A percentile compares a stretch with the other conserved stretches of the same genome.
These are phyloP conservation scores for Melanocharis versteri DNA, from an alignment of 2,113 vertebrate species.

Conservation along the genomic window DNA sequence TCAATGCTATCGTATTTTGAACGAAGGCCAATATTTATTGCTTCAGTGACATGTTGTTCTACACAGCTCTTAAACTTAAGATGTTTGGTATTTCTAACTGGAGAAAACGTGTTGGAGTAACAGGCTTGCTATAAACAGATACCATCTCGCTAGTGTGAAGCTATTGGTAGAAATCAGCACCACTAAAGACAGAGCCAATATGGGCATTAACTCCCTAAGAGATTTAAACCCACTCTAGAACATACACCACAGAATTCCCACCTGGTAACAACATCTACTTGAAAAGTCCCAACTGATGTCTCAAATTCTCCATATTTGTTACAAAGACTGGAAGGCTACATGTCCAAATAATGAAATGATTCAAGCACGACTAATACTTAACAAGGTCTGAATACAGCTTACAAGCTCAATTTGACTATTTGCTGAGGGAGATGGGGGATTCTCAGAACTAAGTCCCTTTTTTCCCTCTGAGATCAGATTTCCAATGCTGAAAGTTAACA, in stretches of 20 bases:
- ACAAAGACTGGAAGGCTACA: background rate
- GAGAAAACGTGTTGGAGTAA: background rate
- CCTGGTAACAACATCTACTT: background rate
- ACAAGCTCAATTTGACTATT: background rate
- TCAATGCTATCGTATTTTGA: background rate
- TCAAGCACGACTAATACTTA: background rate
- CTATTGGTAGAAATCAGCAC: background rate
- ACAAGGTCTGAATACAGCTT: background rate
- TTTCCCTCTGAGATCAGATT: background rate
- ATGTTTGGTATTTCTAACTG: background rate
- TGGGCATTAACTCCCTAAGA: background rate
- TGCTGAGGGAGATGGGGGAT: background rate
- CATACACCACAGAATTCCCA: background rate
- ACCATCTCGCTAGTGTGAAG: background rate
- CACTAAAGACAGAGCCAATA: background rate
- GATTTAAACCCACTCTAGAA: background rate
- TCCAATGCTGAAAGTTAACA: background rate
- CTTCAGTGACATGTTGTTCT: background rate
- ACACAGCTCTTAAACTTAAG: background rate
- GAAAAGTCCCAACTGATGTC: background rate
- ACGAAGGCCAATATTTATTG: background rate
- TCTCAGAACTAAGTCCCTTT: background rate
- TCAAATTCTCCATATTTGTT: background rate
- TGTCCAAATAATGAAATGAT: background rate
- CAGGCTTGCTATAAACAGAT: background rate